phyloP scores from a whole-genome alignment of 2,113 vertebrate species.

The Gulo gulo region DNA sequence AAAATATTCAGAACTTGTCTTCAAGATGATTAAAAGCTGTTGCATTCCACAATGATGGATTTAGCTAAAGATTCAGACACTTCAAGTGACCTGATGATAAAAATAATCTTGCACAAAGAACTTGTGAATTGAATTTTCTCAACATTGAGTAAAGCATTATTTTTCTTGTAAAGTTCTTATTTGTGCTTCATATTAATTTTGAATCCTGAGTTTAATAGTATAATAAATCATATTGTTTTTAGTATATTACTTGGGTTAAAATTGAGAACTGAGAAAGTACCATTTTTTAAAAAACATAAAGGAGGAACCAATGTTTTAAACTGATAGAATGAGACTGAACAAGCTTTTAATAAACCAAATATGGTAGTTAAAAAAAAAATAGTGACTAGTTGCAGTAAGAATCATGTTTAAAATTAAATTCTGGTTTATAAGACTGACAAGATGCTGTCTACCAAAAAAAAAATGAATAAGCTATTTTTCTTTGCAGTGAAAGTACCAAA shows the following conservation, averaged over 20 bases:
- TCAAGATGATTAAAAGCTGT: constrained; percentile 44
- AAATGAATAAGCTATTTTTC: constrained; percentile 68
- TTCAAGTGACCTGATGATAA: constrained; percentile 25
- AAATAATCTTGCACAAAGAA: constrained; percentile 44
- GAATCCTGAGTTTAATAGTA: constrained; percentile 34
- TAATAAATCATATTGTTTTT: constrained; percentile 6
- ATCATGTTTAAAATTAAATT: constrained; percentile 69
- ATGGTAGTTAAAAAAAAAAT: neutral
- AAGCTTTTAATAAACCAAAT: constrained; percentile 56
- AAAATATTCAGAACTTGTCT: constrained; percentile 28
- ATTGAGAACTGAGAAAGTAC: neutral
- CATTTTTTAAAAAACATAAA: neutral
- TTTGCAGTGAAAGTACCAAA: constrained; percentile 75
- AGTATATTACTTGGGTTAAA: neutral
- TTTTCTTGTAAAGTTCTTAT: constrained; percentile 14
- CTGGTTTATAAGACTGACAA: constrained; percentile 54
- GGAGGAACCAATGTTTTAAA: constrained; percentile 30
- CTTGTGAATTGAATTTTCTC: constrained; percentile 32
- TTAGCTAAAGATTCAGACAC: constrained; percentile 40
- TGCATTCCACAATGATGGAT: neutral
- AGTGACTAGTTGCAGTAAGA: constrained; percentile 46
- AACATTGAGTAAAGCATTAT: neutral
- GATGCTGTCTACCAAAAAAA: constrained; percentile 43
- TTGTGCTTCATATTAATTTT: constrained; percentile 29
- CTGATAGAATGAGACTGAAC: constrained; percentile 6